Percentiles rank a stretch among this genome's conserved stretches.
Evolutionary conservation across 1,140 invertebrate genomes (phyloP).

Genomic region (Plutomurus gul): DNA sequence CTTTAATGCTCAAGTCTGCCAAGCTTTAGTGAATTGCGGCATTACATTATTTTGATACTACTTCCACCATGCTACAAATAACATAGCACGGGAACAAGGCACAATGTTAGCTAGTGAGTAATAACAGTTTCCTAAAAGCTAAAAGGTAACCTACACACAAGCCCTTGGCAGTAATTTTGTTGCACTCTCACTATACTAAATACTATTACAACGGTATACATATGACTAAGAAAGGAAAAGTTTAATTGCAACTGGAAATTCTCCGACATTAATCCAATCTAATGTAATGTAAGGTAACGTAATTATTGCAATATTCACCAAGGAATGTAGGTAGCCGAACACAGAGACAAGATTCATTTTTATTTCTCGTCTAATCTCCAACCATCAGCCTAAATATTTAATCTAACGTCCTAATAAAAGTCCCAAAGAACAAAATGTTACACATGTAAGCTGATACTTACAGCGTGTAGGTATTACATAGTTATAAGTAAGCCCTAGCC

Average conservation of each 20-base stretch:
- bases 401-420: slow-evolving; percentile 29
- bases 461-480: no score
- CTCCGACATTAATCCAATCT: not conserved
- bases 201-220: not conserved
- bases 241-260: slow-evolving; percentile 25
- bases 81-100: no score
- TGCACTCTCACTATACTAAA: no score
- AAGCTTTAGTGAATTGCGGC: no score
- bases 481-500: no score
- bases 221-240: not conserved
- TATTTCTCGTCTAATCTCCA: slow-evolving; percentile 25
- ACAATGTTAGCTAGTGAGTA: not conserved
- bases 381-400: slow-evolving; percentile 26
- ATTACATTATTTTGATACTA: no score
- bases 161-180: no score
- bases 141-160: no score
- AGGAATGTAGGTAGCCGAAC: slow-evolving; percentile 6
- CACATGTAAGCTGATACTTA: slow-evolving; percentile 1
- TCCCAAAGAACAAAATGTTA: slow-evolving; percentile 11
- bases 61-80: no score
- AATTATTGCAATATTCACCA: slow-evolving; percentile 25
- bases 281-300: not conserved
- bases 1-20: not conserved
- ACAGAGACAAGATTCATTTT: slow-evolving; percentile 20
- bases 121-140: not conserved